Percentiles rank a stretch among this genome's conserved stretches.
Conservation (phyloP, 2,888 invertebrate species). For the Clusia tigrina region DNA sequence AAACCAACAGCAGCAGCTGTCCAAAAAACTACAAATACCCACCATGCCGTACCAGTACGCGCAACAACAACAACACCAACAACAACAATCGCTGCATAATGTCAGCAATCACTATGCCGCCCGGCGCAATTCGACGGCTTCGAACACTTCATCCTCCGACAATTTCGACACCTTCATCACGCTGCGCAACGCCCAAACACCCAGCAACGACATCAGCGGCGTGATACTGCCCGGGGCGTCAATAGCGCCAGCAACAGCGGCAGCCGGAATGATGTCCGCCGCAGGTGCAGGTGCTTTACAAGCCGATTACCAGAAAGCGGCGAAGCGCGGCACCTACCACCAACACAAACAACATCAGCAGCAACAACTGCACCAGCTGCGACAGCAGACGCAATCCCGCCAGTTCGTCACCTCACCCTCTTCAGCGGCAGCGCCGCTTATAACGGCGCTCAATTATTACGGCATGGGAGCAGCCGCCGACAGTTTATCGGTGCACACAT, state of each 20-base stretch:
- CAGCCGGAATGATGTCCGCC: constrained; percentile 5
- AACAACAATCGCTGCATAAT: constrained; percentile 31
- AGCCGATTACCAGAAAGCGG: constrained; percentile 28
- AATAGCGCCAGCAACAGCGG: neutral
- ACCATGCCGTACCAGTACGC: constrained; percentile 33
- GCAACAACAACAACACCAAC: constrained; percentile 38
- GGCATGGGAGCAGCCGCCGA: constrained; percentile 30
- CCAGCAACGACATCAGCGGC: constrained; percentile 37
- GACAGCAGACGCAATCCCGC: constrained; percentile 15
- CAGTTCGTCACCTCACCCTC: constrained; percentile 27
- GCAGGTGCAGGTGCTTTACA: constrained; percentile 8
- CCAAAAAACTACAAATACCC: constrained; percentile 10
- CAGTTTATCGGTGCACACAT: neutral
- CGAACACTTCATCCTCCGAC: constrained; percentile 58
- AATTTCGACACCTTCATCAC: constrained; percentile 60
- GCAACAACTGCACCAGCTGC: constrained; percentile 20
- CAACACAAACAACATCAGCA: constrained; percentile 12
- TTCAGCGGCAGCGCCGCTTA: constrained; percentile 26
- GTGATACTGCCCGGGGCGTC: constrained; percentile 5
- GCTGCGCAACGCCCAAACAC: constrained; percentile 45
- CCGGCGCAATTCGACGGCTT: constrained; percentile 57
- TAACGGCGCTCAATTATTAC: constrained; percentile 48
- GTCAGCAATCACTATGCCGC: constrained; percentile 38
- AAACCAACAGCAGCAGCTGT: constrained; percentile 22
- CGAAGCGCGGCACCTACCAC: constrained; percentile 21